phyloP scores from a whole-genome alignment of 2,888 invertebrate species.

The Dorcus hopei region DNA sequence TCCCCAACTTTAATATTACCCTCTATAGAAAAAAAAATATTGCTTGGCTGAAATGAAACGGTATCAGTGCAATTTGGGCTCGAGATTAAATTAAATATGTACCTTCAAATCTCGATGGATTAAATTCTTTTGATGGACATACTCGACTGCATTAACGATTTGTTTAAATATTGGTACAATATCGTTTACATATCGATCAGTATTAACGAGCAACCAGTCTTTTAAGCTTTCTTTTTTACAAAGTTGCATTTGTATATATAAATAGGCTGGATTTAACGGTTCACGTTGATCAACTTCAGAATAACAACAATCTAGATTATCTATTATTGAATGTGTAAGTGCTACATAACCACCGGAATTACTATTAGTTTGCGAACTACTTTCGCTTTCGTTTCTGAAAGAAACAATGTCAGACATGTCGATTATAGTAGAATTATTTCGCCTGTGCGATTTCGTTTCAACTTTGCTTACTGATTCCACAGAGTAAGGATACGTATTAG shows the following conservation, averaged over 20 bases:
- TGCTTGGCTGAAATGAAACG: constrained; percentile 65
- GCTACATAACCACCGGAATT: background rate
- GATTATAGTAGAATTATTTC: constrained; percentile 15
- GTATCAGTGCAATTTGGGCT: background rate
- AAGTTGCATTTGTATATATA: constrained; percentile 98
- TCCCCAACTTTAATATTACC: constrained; percentile 94
- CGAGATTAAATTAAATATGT: constrained; percentile 27
- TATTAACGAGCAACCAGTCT: constrained; percentile 78
- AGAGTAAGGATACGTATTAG: background rate
- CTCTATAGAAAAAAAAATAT: constrained; percentile 90
- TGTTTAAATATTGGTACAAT: constrained; percentile 78
- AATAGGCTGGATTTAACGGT: constrained; percentile 54
- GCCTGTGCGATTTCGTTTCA: constrained; percentile 4
- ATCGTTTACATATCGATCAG: constrained; percentile 49
- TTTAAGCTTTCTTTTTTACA: constrained; percentile 85
- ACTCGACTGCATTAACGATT: constrained; percentile 91
- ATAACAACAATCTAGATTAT: too few species aligned
- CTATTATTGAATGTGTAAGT: too few species aligned
- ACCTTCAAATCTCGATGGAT: constrained; percentile 97
- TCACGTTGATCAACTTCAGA: too few species aligned
- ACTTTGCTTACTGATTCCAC: background rate
- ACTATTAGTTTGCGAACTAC: background rate
- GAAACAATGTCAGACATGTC: constrained; percentile 7
- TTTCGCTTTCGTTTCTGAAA: background rate
- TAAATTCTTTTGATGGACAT: constrained; percentile 87